These are phyloP conservation scores for Butastur rufipennis DNA, from an alignment of 2,113 vertebrate species.

Conservation along the genomic window DNA sequence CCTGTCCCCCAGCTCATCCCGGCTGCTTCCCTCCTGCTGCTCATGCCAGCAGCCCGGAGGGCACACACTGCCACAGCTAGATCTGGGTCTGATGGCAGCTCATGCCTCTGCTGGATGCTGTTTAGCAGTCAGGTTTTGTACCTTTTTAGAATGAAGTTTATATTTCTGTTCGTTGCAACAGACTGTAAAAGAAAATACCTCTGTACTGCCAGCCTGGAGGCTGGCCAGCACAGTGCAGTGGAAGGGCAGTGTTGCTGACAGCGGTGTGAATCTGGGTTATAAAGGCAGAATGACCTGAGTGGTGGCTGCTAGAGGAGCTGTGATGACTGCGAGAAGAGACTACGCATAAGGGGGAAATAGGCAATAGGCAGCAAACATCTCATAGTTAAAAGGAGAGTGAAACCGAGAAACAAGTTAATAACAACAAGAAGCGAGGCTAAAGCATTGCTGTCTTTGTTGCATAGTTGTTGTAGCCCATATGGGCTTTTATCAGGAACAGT, in stretches of 20 bases:
- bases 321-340: neutral
- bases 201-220: neutral
- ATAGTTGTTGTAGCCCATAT: neutral
- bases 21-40: neutral
- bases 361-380: neutral
- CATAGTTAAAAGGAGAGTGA: neutral
- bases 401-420: neutral
- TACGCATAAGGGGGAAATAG: neutral
- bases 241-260: neutral
- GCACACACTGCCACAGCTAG: neutral
- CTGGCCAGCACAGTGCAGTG: neutral
- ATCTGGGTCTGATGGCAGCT: neutral
- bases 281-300: neutral
- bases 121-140: neutral
- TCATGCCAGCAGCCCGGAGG: neutral
- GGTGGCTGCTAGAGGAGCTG: neutral
- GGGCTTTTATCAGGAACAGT: conserved; percentile 6
- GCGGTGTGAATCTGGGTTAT: neutral
- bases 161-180: neutral
- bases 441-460: neutral
- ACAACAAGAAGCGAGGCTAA: neutral
- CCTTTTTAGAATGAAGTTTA: neutral
- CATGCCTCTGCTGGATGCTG: neutral
- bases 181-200: neutral
- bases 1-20: neutral